Conservation (phyloP, 1,140 invertebrate species). For the Drosophila elegans region DNA sequence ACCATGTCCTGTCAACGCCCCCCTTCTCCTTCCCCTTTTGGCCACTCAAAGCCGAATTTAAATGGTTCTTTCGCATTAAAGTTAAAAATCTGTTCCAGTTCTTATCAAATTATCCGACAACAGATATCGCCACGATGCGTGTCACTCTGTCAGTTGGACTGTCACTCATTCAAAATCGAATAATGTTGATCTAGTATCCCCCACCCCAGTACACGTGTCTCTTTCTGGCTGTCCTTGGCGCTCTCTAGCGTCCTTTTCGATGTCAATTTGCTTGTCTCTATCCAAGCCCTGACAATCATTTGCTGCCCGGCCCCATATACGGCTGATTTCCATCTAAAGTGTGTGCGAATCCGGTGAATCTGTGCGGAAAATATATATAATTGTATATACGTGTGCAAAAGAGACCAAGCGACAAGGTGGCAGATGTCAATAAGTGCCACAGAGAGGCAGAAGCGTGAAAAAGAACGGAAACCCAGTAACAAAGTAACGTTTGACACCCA, state of each 20-base stretch:
- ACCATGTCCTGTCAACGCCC: constrained; percentile 23
- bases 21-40: background rate
- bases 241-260: constrained; percentile 47
- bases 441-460: constrained; percentile 32
- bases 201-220: constrained; percentile 2
- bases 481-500: constrained; percentile 79
- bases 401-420: constrained; percentile 57
- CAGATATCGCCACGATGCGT: constrained; percentile 32
- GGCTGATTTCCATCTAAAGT: constrained; percentile 72
- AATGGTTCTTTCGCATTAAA: constrained; percentile 37
- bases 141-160: constrained; percentile 47
- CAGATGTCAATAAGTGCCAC: constrained; percentile 78
- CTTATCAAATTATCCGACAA: constrained; percentile 50
- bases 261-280: constrained; percentile 70
- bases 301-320: constrained; percentile 33
- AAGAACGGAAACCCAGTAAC: constrained; percentile 60
- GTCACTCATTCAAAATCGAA: constrained; percentile 65
- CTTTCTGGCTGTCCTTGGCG: constrained; percentile 24
- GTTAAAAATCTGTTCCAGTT: constrained; percentile 35
- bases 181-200: constrained; percentile 72
- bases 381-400: constrained; percentile 34
- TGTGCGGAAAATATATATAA: constrained; percentile 42
- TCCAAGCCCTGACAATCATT: constrained; percentile 72
- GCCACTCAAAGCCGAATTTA: constrained; percentile 1
- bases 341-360: constrained; percentile 38